Evolutionary conservation across 30 jellyfish, hydroid and myxozoan genomes (phyloP).

Genomic region (Aurelia sp.): DNA sequence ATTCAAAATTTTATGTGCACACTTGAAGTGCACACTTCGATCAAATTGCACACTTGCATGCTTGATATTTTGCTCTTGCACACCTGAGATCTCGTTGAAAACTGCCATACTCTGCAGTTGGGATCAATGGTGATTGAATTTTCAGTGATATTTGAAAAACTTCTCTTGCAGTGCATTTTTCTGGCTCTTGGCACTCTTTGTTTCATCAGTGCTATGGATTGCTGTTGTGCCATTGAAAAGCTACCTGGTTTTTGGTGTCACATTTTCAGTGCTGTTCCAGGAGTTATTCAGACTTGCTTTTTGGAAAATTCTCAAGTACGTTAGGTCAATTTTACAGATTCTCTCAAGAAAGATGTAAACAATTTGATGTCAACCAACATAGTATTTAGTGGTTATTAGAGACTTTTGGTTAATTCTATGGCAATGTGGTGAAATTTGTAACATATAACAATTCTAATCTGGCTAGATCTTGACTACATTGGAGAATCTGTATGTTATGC

Average conservation of each 20-base stretch:
- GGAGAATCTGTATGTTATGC: no score
- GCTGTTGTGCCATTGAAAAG: constrained; percentile 63
- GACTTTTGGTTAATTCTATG: no score
- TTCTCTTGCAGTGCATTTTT: constrained; percentile 80
- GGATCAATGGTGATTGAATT: not conserved
- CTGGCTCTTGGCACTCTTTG: constrained; percentile 78
- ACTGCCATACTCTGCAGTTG: no score
- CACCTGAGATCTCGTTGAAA: no score
- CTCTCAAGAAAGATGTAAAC: not conserved
- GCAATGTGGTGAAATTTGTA: no score
- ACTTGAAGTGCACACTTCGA: no score
- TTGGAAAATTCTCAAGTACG: constrained; percentile 77
- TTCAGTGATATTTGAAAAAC: not conserved
- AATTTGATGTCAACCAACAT: not conserved
- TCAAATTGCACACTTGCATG: no score
- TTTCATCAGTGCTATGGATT: constrained; percentile 70
- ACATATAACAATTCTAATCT: no score
- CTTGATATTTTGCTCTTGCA: no score
- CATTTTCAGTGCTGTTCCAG: constrained; percentile 82
- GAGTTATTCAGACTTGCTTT: constrained; percentile 83
- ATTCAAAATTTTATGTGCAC: no score
- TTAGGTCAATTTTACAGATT: not conserved
- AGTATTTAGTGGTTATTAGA: not conserved
- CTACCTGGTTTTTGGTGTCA: constrained; percentile 62
- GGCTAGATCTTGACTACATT: no score